Conservation (phyloP, 2,888 invertebrate species). For the Hymenopus coronatus region DNA sequence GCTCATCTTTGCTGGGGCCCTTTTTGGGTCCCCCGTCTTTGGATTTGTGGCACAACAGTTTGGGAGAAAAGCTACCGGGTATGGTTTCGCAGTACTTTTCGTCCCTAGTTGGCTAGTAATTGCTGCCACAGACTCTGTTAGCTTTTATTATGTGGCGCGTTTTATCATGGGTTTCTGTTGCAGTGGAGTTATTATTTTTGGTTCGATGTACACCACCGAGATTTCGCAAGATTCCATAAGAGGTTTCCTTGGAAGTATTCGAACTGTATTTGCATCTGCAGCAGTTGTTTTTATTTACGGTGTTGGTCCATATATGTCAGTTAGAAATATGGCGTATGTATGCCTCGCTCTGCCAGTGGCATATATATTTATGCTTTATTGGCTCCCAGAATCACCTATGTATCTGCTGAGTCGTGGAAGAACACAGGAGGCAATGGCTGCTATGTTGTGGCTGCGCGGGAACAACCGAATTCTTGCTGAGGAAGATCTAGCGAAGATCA, state of each 20-base stretch:
- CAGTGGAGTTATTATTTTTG: conserved; percentile 54
- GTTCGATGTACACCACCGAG: conserved; percentile 64
- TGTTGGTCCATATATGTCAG: conserved; percentile 52
- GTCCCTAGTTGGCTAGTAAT: conserved; percentile 9
- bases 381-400: conserved; percentile 3
- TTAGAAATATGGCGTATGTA: conserved; percentile 40
- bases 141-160: conserved; percentile 44
- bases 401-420: background rate
- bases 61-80: conserved; percentile 16
- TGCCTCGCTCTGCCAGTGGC: background rate
- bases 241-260: conserved; percentile 57
- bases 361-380: background rate
- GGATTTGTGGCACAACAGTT: background rate
- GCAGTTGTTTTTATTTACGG: conserved; percentile 51
- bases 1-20: conserved; percentile 55
- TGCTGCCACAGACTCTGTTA: background rate
- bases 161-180: conserved; percentile 57
- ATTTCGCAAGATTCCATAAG: conserved; percentile 56
- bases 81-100: background rate
- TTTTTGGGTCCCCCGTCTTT: conserved; percentile 37
- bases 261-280: conserved; percentile 53
- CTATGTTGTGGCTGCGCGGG: background rate
- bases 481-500: background rate
- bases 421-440: background rate
- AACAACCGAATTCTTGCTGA: background rate